Evolutionary conservation across 1,140 invertebrate species (phyloP), one percentile per base, ranked within the genome.

Genomic region (Hormaphis cornu): DNA sequence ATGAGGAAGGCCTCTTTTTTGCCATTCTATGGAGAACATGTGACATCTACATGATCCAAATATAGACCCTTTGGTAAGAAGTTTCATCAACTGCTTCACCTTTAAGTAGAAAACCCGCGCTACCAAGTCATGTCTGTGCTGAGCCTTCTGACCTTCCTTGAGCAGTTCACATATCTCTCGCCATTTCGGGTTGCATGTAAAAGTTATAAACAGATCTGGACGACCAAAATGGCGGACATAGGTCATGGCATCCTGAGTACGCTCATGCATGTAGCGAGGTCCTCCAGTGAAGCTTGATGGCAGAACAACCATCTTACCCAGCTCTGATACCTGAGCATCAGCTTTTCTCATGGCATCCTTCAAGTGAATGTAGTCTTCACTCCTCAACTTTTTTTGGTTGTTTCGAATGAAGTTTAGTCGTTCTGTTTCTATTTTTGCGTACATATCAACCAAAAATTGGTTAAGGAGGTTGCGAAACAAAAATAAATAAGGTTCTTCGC

Each of bases 381-480:
- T 74, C 69, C 79, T 73, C 16, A 83, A 73, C 73, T 80, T 76
- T 18, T 61, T 74, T 75, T 84, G 80, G 75, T 82, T 79, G 8
- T 74, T 73, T 69, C 75, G 44, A 24, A 81, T 77, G 71, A 73
- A 81, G 35, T 72, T 69, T 10, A 80, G 72, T 53, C 79, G 72
- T 74, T 80, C 78, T 44, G 71, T 78, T 76, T 82, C 80, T 53
- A 82, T 78, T 76, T 82, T 82, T 6, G 76, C 78, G 74, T 79
- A 82, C 74, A 80, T 79, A 74, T 82, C 79, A 1, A 81, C 78
- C 16, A 78, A 63, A 75, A 75, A 80, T 70, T 81, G 75, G 42
- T 80, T 75, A 71, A 75, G 74, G 20, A 20, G 42, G 20, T 1
- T 22, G 9, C 72, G 42, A 71, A 71, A 77, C 61, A 66, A 73